Evolutionary conservation across 2,797 vertebrate genomes (phyloP).

Genomic region (Petrocephalus sullivani): DNA sequence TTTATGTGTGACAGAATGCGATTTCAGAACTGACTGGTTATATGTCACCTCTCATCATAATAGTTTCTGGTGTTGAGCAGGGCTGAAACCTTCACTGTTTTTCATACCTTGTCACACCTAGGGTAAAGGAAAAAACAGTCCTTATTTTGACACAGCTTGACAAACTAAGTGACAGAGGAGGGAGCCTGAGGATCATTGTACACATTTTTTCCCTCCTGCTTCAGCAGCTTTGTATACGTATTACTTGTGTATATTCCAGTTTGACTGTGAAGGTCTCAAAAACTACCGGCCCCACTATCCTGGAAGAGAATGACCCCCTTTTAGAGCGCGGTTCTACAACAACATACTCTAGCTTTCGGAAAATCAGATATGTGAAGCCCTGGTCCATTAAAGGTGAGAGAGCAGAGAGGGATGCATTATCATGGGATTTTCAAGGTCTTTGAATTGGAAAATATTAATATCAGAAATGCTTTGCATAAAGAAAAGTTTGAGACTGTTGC

Average conservation of each 20-base stretch:
- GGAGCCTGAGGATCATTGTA: not conserved
- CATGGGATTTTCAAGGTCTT: not conserved
- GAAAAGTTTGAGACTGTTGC: not conserved
- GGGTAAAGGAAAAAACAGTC: not conserved
- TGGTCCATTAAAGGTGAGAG: constrained; percentile 84
- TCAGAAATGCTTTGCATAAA: not conserved
- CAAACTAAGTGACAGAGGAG: not conserved
- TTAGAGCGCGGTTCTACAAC: constrained; percentile 95
- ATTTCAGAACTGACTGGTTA: not conserved
- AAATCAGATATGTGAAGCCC: constrained; percentile 75
- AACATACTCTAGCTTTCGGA: constrained; percentile 93
- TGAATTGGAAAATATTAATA: not conserved
- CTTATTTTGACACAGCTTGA: not conserved
- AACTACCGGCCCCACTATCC: constrained; percentile 77
- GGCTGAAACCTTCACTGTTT: not conserved
- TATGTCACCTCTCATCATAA: not conserved
- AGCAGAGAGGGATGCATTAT: not conserved
- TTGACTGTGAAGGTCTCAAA: constrained; percentile 90
- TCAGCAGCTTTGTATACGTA: not conserved
- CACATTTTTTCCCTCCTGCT: not conserved
- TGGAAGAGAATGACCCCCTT: constrained; percentile 82
- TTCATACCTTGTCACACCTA: too few species aligned
- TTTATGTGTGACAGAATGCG: not conserved
- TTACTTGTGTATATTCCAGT: constrained; percentile 55
- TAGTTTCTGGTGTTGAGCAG: not conserved